Evolutionary conservation across 2,797 vertebrate species (phyloP).

Genomic region (Notolabrus celidotus): DNA sequence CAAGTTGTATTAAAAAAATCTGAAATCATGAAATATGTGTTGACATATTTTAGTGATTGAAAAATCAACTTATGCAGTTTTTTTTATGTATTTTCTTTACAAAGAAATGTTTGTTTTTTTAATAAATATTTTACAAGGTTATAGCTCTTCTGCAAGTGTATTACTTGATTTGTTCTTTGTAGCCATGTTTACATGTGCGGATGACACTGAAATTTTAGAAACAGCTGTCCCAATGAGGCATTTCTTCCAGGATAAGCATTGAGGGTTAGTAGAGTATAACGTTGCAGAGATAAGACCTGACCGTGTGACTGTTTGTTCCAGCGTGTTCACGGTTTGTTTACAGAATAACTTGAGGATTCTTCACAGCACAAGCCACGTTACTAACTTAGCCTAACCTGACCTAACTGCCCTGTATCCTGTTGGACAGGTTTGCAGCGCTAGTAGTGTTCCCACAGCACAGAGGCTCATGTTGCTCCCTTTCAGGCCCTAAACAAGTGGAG

Average conservation of each 20-base stretch:
- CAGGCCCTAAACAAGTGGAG: constrained; percentile 22
- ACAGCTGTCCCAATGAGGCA: neutral
- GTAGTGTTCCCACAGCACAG: constrained; percentile 16
- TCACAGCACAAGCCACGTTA: neutral
- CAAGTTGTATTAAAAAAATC: neutral
- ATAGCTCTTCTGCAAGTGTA: constrained; percentile 13
- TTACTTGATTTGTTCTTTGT: neutral
- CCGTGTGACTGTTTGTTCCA: neutral
- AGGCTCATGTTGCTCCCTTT: constrained; percentile 60
- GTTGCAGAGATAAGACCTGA: neutral
- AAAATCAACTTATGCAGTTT: constrained; percentile 3
- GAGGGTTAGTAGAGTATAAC: neutral
- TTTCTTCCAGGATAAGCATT: neutral
- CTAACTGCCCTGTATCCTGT: constrained; percentile 23
- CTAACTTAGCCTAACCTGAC: neutral
- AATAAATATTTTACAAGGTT: constrained; percentile 27
- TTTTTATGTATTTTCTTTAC: constrained; percentile 19
- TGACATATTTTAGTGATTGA: constrained; percentile 1
- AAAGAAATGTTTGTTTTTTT: constrained; percentile 7
- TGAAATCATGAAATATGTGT: neutral
- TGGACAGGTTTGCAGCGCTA: constrained; percentile 45
- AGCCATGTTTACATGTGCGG: neutral
- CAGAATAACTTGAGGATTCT: constrained; percentile 10
- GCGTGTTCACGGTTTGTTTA: constrained; percentile 16
- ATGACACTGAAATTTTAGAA: neutral